Evolutionary conservation across 2,888 invertebrate genomes (phyloP).

Genomic region (Acanthosepion lycidas): DNA sequence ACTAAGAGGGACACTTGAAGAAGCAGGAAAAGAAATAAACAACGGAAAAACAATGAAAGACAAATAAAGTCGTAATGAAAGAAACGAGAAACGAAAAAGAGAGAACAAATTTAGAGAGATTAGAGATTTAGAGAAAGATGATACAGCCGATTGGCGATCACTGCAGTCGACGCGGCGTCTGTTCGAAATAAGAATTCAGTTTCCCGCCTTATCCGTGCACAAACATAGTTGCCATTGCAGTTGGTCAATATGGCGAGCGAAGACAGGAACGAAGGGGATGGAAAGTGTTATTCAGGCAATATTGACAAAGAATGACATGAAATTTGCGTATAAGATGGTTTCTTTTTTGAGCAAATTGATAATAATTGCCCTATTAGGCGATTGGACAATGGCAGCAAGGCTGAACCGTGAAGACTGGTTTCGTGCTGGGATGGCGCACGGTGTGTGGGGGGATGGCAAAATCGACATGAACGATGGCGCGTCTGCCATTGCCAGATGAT

Average conservation of each 20-base stretch:
- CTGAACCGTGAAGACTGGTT: neutral
- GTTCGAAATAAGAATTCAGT: neutral
- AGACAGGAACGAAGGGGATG: neutral
- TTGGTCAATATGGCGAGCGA: conserved; percentile 2
- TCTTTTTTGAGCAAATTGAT: neutral
- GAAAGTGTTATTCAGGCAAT: neutral
- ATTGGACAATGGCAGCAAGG: neutral
- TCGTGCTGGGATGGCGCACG: neutral
- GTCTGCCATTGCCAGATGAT: neutral
- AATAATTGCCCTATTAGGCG: conserved; percentile 33
- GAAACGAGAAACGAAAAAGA: neutral
- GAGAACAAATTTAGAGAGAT: neutral
- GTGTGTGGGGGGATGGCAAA: neutral
- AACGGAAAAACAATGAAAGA: neutral
- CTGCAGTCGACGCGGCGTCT: neutral
- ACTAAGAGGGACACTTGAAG: neutral
- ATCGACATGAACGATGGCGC: neutral
- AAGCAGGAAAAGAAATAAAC: neutral
- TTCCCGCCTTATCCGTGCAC: neutral
- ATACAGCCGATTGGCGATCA: conserved; percentile 33
- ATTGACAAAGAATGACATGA: conserved; percentile 33
- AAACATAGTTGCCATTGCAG: neutral
- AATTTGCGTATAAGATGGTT: conserved; percentile 7
- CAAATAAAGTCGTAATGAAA: neutral
- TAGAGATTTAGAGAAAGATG: neutral